Percentiles rank a stretch among this genome's conserved stretches.
Evolutionary conservation across 2,797 vertebrate genomes (phyloP).

Genomic region (Sebastes cheni): DNA sequence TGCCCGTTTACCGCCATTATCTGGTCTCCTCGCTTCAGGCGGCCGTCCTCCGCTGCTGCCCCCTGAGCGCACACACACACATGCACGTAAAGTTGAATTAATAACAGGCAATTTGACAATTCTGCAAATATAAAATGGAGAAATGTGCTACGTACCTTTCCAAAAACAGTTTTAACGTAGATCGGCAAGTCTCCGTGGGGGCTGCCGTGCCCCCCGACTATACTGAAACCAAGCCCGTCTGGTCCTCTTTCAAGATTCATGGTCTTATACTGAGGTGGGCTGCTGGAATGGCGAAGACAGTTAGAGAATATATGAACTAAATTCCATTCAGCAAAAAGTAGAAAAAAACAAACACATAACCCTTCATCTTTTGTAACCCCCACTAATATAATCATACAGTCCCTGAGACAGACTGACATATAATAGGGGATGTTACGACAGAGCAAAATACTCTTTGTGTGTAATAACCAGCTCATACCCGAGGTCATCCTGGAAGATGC

Average conservation of each 20-base stretch:
- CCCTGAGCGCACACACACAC: slow-evolving; percentile 79
- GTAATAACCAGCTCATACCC: slow-evolving; percentile 78
- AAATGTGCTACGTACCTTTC: slow-evolving; percentile 83
- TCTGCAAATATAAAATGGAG: background rate
- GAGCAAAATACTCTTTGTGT: background rate
- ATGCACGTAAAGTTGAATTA: background rate
- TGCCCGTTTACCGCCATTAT: slow-evolving; percentile 97
- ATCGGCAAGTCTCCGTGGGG: slow-evolving; percentile 97
- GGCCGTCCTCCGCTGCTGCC: slow-evolving; percentile 95
- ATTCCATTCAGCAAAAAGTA: background rate
- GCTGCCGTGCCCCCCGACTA: slow-evolving; percentile 95
- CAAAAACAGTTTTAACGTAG: slow-evolving; percentile 97
- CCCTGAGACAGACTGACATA: background rate
- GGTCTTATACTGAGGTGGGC: slow-evolving; percentile 94
- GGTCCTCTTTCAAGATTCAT: slow-evolving; percentile 93
- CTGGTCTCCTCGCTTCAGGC: slow-evolving; percentile 95
- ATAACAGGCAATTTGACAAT: background rate
- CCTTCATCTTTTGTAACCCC: too few species aligned
- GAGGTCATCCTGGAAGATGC: slow-evolving; percentile 95
- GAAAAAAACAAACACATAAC: background rate
- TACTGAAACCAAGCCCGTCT: slow-evolving; percentile 98
- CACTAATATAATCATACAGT: background rate
- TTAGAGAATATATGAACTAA: background rate
- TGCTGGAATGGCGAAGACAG: slow-evolving; percentile 51
- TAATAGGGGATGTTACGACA: background rate